phyloP scores from a whole-genome alignment of 2,888 invertebrate genomes.

The Lymantria monacha region DNA sequence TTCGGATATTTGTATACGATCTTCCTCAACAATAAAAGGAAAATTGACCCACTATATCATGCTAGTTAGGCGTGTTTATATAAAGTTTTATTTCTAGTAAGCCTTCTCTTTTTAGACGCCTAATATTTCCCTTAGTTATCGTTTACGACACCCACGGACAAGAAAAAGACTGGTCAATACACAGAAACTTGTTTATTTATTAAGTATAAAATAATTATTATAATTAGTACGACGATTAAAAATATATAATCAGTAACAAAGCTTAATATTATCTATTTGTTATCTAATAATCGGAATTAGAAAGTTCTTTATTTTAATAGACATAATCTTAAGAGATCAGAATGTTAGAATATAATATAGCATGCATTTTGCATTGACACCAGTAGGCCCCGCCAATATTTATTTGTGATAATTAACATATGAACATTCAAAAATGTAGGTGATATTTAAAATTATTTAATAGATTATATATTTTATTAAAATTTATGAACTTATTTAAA shows the following conservation, averaged over 20 bases:
- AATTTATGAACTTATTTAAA: slow-evolving; percentile 28
- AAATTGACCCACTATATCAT: no score
- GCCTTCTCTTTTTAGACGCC: no score
- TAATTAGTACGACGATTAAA: background rate
- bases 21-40: no score
- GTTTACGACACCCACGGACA: no score
- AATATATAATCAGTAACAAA: background rate
- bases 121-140: no score
- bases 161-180: no score
- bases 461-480: slow-evolving; percentile 32
- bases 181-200: no score
- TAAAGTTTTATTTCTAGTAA: no score
- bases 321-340: background rate
- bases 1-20: no score
- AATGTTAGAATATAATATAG: background rate
- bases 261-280: background rate
- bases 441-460: slow-evolving; percentile 33
- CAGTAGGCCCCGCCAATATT: slow-evolving; percentile 6
- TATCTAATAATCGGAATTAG: slow-evolving; percentile 6
- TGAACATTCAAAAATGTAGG: slow-evolving; percentile 24
- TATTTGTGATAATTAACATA: slow-evolving; percentile 22
- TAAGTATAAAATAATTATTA: background rate
- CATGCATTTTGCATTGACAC: slow-evolving; percentile 4
- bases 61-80: no score
- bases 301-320: slow-evolving; percentile 11